Percentiles rank a stretch among this genome's conserved stretches.
These are phyloP conservation scores for Neodon shergylaensis DNA, from an alignment of 2,113 vertebrate genomes.

Conservation along the genomic window DNA sequence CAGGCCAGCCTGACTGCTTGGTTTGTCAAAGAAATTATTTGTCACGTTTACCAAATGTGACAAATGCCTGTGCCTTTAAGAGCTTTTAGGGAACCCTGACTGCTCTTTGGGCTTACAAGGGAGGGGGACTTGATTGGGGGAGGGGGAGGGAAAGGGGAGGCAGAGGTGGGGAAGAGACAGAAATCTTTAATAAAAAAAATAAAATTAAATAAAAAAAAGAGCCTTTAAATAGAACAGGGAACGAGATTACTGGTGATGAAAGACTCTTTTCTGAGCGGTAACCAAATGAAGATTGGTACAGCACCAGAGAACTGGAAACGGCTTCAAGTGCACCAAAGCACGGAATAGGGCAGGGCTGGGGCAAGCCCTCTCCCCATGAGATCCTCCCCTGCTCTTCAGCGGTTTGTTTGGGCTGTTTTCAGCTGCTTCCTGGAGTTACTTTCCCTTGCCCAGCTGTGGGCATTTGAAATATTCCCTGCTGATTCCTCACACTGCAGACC, in stretches of 20 bases:
- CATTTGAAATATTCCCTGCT: background rate
- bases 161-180: no score
- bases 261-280: background rate
- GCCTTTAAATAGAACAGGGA: background rate
- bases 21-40: conserved; percentile 37
- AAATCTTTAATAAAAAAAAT: no score
- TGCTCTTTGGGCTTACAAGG: no score
- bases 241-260: background rate
- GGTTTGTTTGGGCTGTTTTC: conserved; percentile 5
- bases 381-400: background rate
- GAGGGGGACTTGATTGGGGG: no score
- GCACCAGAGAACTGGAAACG: background rate
- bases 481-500: background rate
- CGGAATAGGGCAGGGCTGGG: accelerated
- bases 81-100: no score
- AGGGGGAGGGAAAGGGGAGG: no score
- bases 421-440: background rate
- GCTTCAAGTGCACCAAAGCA: background rate
- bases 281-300: background rate
- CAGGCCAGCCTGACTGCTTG: background rate
- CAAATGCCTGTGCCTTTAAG: background rate
- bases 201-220: no score
- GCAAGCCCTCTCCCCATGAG: background rate
- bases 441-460: background rate
- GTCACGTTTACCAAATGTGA: background rate